phyloP scores from a whole-genome alignment of 2,797 vertebrate genomes.

The Onychomys leucogaster region DNA sequence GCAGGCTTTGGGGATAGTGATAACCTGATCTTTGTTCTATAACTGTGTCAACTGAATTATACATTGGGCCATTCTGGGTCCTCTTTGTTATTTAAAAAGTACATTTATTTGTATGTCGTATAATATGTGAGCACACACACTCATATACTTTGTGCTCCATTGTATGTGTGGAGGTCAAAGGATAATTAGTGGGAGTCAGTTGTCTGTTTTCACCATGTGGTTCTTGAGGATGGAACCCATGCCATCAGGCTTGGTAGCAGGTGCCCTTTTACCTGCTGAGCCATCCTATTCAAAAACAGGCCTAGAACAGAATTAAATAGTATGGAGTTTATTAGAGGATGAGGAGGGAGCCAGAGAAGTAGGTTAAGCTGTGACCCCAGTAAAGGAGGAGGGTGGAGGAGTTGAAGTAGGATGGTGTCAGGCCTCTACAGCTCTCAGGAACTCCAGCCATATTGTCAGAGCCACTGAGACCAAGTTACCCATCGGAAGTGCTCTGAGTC shows the following conservation, averaged over 20 bases:
- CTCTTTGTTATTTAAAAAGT: background rate
- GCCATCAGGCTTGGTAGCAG: background rate
- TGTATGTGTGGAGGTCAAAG: background rate
- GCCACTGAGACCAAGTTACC: background rate
- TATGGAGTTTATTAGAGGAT: background rate
- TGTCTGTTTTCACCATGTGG: background rate
- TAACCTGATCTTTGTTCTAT: too few species aligned
- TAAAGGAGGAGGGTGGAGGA: background rate
- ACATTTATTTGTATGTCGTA: background rate
- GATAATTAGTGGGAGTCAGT: background rate
- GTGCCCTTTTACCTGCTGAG: background rate
- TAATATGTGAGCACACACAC: too few species aligned
- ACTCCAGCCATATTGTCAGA: background rate
- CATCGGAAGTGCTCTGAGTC: background rate
- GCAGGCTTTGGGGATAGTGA: background rate
- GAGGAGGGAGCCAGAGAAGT: background rate
- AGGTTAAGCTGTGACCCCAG: background rate
- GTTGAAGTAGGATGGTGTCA: background rate
- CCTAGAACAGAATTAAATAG: background rate
- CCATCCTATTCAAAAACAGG: background rate
- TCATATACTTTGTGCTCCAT: background rate
- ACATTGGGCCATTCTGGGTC: background rate
- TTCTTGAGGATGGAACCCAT: background rate
- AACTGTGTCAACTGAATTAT: background rate
- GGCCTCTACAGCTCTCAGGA: background rate